These are phyloP conservation scores for Schizopygopsis malacanthus DNA, from an alignment of 2,797 vertebrate species.

Conservation along the genomic window DNA sequence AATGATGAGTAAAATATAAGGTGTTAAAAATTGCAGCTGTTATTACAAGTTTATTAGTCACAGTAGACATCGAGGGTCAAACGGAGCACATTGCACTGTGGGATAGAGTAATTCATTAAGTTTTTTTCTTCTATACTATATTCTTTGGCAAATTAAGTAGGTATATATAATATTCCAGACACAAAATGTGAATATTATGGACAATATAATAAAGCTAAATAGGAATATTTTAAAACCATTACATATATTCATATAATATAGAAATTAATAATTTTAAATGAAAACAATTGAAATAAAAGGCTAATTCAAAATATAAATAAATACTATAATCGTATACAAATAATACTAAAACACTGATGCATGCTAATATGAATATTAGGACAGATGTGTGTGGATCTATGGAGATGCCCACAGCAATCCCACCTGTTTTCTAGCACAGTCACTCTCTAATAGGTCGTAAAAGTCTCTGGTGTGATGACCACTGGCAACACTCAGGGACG, in stretches of 20 bases:
- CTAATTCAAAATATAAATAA: not conserved
- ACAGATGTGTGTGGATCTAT: not conserved
- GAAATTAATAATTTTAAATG: not conserved
- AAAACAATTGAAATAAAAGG: not conserved
- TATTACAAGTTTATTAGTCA: not conserved
- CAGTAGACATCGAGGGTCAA: not conserved
- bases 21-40: not conserved
- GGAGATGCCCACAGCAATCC: conserved; percentile 19
- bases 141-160: not conserved
- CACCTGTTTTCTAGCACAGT: conserved; percentile 76
- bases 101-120: not conserved
- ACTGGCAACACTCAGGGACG: conserved; percentile 76
- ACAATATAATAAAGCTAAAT: not conserved
- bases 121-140: not conserved
- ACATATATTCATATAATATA: too few species aligned
- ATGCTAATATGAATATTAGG: not conserved
- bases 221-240: not conserved
- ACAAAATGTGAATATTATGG: not conserved
- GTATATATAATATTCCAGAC: not conserved
- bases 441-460: not conserved
- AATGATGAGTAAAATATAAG: not conserved
- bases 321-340: not conserved
- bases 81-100: not conserved
- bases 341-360: not conserved
- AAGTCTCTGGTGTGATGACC: conserved; percentile 67